Evolutionary conservation across 2,797 vertebrate genomes (phyloP).

Genomic region (Eulemur coronatus): DNA sequence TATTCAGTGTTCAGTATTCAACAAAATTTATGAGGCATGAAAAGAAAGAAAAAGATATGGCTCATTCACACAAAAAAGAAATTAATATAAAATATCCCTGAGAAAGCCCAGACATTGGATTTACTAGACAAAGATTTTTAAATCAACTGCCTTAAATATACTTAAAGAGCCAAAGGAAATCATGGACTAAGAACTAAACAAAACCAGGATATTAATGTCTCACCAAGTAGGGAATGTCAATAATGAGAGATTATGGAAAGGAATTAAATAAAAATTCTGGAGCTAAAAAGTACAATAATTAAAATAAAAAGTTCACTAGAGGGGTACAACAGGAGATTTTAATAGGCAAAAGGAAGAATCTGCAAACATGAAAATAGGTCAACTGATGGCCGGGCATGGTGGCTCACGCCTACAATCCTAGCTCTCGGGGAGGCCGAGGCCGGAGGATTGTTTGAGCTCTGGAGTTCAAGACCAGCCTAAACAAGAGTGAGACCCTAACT

Average conservation of each 20-base stretch:
- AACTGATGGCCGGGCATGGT: background rate
- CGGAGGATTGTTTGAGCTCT: too few species aligned
- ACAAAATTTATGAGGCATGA: background rate
- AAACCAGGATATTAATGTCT: background rate
- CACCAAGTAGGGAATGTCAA: background rate
- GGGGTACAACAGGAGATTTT: background rate
- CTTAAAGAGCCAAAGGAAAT: background rate
- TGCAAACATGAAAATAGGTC: background rate
- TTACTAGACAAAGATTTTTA: background rate
- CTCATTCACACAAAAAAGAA: background rate
- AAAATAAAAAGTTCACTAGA: background rate
- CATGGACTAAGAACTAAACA: background rate
- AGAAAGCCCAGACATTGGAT: background rate
- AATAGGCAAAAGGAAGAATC: background rate
- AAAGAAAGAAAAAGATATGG: background rate
- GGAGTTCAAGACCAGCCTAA: too few species aligned
- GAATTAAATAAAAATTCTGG: background rate
- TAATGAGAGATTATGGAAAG: background rate
- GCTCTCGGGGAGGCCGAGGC: too few species aligned
- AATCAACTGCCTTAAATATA: background rate
- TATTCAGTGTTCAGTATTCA: background rate
- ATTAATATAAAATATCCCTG: background rate
- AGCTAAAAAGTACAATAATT: background rate
- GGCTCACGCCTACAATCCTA: too few species aligned
- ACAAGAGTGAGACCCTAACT: too few species aligned